These are phyloP conservation scores for Mormyrus proboscirostris DNA, from an alignment of 2,797 vertebrate genomes.

Conservation along the genomic window DNA sequence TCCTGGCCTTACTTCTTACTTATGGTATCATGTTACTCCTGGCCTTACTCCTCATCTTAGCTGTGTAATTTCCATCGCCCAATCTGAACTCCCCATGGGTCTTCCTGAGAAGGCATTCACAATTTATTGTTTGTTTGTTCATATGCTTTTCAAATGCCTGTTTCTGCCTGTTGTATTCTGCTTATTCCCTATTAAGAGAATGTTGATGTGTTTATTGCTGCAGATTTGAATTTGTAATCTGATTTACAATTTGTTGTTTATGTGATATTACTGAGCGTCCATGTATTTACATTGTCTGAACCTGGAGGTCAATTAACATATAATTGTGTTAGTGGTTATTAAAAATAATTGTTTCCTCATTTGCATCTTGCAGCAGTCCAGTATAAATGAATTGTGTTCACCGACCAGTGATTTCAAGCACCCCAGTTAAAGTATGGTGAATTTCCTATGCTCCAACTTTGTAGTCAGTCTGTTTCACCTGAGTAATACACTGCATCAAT, in stretches of 20 bases:
- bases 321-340: conserved; percentile 7
- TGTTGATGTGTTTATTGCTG: not conserved
- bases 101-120: not conserved
- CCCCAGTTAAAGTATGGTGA: not conserved
- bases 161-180: not conserved
- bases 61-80: too few relatives aligned
- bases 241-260: not conserved
- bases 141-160: not conserved
- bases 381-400: not conserved
- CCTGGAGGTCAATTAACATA: conserved; percentile 1
- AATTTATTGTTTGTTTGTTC: not conserved
- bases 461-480: not conserved
- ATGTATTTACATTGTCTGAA: not conserved
- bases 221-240: conserved; percentile 1
- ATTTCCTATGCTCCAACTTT: not conserved
- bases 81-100: not conserved
- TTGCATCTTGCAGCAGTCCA: not conserved
- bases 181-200: not conserved
- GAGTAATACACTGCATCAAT: not conserved
- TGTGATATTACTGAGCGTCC: not conserved
- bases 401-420: not conserved
- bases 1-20: not conserved
- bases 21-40: not conserved
- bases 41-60: not conserved
- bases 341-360: conserved; percentile 11